Percentiles rank a stretch among this genome's conserved stretches.
Conservation (phyloP, 2,797 vertebrate genomes). For the Scolopax rusticola region DNA sequence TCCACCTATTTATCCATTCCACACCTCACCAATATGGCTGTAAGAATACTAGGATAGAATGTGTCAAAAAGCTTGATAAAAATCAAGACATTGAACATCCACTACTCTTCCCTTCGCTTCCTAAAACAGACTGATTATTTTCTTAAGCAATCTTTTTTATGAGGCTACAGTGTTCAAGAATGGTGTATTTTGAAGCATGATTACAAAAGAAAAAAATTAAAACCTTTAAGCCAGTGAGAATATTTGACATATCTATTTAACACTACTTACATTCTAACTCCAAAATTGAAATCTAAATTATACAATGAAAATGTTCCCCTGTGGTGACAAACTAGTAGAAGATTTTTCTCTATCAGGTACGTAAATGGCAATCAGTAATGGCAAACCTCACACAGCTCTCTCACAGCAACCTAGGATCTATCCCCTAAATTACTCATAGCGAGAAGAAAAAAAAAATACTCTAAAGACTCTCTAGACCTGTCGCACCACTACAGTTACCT, state of each 20-base stretch:
- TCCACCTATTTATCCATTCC: not conserved
- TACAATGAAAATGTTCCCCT: not conserved
- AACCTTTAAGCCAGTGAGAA: not conserved
- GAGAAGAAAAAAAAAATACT: not conserved
- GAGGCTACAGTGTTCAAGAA: not conserved
- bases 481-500: not conserved
- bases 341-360: not conserved
- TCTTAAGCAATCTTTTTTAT: not conserved
- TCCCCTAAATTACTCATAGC: not conserved
- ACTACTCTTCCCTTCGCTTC: not conserved
- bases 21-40: not conserved
- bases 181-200: not conserved
- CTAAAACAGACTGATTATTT: not conserved
- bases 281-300: not conserved
- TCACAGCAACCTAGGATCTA: not conserved
- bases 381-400: not conserved
- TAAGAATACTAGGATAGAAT: not conserved
- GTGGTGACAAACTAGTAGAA: not conserved
- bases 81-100: not conserved
- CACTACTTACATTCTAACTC: not conserved
- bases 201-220: not conserved
- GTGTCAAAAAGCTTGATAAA: not conserved
- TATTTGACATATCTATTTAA: not conserved
- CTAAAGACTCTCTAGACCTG: not conserved
- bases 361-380: not conserved